Percentiles rank a stretch among this genome's conserved stretches.
Evolutionary conservation across 2,797 vertebrate genomes (phyloP).

Genomic region (Alcedo quadribrachys): DNA sequence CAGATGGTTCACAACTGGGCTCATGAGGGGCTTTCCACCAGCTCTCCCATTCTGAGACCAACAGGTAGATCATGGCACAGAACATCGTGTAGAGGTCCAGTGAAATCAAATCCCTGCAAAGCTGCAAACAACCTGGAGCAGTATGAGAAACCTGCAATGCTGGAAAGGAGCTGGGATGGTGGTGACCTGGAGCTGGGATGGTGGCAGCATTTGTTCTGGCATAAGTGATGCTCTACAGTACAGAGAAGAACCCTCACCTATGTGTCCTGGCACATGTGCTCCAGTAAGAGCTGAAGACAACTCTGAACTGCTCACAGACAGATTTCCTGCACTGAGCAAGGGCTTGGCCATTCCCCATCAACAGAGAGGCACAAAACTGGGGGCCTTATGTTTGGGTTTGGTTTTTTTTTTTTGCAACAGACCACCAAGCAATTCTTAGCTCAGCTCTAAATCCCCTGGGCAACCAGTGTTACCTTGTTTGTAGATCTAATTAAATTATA

Average conservation of each 20-base stretch:
- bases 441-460: conserved; percentile 65
- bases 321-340: neutral
- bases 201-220: neutral
- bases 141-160: neutral
- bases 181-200: neutral
- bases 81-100: neutral
- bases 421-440: conserved; percentile 62
- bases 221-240: neutral
- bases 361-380: neutral
- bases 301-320: neutral
- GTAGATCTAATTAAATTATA: conserved; percentile 76
- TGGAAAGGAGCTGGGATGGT: neutral
- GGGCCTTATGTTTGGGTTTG: neutral
- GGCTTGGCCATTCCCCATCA: neutral
- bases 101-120: neutral
- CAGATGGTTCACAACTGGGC: neutral
- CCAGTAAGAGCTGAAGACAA: neutral
- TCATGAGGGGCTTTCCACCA: neutral
- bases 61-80: neutral
- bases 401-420: neutral
- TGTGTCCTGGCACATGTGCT: accelerated
- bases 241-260: neutral
- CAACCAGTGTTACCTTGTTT: conserved; percentile 74
- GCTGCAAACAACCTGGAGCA: neutral
- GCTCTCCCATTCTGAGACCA: neutral